Evolutionary conservation across 2,113 vertebrate species (phyloP).

Genomic region (Pelusios castaneus): DNA sequence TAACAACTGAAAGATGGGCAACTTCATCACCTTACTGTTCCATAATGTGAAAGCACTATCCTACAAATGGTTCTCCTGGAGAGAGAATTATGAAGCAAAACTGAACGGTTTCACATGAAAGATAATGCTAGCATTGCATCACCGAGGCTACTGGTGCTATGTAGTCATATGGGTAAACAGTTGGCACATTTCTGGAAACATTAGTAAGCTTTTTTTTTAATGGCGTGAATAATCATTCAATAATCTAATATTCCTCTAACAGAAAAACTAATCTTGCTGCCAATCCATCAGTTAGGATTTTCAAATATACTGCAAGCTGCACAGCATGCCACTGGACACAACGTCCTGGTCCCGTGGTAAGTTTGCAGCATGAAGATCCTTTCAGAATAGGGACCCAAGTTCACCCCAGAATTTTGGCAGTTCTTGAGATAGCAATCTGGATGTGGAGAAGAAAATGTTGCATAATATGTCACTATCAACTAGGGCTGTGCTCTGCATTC

Average conservation of each 20-base stretch:
- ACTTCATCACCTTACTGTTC: neutral
- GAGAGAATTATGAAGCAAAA: neutral
- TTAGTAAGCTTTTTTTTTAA: neutral
- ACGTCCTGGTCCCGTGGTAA: neutral
- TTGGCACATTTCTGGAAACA: neutral
- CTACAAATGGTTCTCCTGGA: neutral
- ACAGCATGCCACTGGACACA: neutral
- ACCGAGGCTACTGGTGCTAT: neutral
- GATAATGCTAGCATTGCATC: neutral
- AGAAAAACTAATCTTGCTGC: neutral
- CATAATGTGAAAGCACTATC: neutral
- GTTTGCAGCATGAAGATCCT: accelerated
- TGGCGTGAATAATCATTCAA: neutral
- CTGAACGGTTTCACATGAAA: neutral
- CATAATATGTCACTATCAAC: too few relatives aligned
- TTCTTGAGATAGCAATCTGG: neutral
- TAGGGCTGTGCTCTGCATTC: too few relatives aligned
- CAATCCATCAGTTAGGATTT: neutral
- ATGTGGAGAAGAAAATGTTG: neutral
- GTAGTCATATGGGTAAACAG: neutral
- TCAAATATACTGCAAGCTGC: neutral
- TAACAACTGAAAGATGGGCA: neutral
- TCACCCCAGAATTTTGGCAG: neutral
- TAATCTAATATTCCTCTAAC: neutral
- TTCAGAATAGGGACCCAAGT: neutral